Evolutionary conservation across 2,797 vertebrate species (phyloP), one percentile per base, ranked within the genome.

Genomic region (Danionella dracula): DNA sequence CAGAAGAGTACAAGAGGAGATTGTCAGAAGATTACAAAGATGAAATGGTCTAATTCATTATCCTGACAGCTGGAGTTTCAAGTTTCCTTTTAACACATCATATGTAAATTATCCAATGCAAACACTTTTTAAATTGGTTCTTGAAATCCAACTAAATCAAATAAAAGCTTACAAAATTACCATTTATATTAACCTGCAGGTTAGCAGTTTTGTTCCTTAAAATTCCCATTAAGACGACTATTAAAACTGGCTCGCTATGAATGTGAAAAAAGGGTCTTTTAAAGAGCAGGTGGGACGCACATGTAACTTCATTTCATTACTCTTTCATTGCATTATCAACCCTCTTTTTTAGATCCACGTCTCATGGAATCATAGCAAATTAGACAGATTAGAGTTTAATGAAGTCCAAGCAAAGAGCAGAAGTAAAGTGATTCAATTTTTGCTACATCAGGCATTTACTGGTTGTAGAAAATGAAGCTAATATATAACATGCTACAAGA

Each of bases 21-120:
- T 84, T 82, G 79, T 82, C 75, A 73, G 75, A 82, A 85, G 86
- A 87, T 87, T 87, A 86, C 76, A 79, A 78, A 79, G 77, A 86
- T 82, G 80, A 86, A 87, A 88, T 80, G 78, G 80, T 83, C 79
- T 82, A 83, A 85, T 86, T 75, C 84, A 87, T 88, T 87, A 87
- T 87, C 84, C 76, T 83, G 87, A 87, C 84, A 86, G 84, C 79
- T 86, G 80, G 78, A 87, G 84, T 85, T 86, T 86, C 81, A 77
- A 80, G 83, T 84, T 83, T 79, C 78, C 83, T 75, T 81, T 59
- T 66, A 66, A 66, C 76, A 78, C 78, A 79, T 81, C 82, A 78
- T 82, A 80, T 83, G 83, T 84, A 78, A 75, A 81, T 84, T 83
- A 84, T 83, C 78, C 78, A 75, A 81, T 69, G 80, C 83, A 85